Conservation (phyloP, 1,140 invertebrate genomes). For the Drosophila nebulosa region DNA sequence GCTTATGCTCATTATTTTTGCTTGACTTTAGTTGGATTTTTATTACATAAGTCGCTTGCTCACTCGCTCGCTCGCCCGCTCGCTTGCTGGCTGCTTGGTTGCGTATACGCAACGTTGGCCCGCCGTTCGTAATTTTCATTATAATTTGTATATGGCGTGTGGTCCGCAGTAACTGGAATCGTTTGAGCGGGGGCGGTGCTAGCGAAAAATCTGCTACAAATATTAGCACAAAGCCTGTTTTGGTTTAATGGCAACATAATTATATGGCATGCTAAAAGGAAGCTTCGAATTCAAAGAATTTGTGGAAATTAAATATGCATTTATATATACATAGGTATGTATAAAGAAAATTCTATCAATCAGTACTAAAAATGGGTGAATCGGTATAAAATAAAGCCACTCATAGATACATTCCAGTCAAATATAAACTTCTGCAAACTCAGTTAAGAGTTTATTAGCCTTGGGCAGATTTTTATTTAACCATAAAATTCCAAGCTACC, state of each 20-base stretch:
- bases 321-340: background rate
- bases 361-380: background rate
- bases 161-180: conserved; percentile 5
- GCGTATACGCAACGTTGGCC: conserved; percentile 65
- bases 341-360: background rate
- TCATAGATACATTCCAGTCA: background rate
- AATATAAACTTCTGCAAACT: background rate
- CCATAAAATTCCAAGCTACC: conserved; percentile 11
- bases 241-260: conserved; percentile 69
- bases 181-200: background rate
- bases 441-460: background rate
- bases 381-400: background rate
- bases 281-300: background rate
- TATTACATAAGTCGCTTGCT: conserved; percentile 57
- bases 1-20: conserved; percentile 72
- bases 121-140: conserved; percentile 37
- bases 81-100: conserved; percentile 17
- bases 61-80: background rate
- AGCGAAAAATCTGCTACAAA: conserved; percentile 58
- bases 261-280: conserved; percentile 31
- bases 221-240: conserved; percentile 45
- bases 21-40: conserved; percentile 73
- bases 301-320: background rate
- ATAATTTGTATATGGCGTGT: conserved; percentile 75
- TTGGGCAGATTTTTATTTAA: background rate